A percentile compares a stretch with the other conserved stretches of the same genome.
Evolutionary conservation across 2,888 invertebrate genomes (phyloP).

Genomic region (Dynastes tityus): DNA sequence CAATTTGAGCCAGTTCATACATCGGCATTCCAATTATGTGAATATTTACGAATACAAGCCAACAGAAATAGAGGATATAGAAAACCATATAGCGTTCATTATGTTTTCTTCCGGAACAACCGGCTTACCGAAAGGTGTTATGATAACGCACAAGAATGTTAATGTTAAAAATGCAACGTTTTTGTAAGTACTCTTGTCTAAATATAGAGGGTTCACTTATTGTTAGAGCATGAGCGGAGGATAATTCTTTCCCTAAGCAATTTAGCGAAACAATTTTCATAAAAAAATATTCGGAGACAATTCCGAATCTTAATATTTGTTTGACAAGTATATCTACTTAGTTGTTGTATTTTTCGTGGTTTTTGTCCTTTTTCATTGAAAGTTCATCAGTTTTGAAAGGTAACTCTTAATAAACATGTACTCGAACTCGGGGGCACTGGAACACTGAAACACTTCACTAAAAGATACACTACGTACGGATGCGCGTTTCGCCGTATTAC

Average conservation of each 20-base stretch:
- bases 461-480: too few relatives aligned
- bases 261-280: not conserved
- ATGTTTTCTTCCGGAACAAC: conserved; percentile 88
- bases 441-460: too few relatives aligned
- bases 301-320: not conserved
- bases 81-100: conserved; percentile 75
- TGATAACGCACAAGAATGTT: conserved; percentile 81
- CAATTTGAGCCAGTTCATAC: conserved; percentile 29
- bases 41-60: conserved; percentile 56
- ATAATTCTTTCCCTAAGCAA: not conserved
- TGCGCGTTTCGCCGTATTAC: too few relatives aligned
- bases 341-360: not conserved
- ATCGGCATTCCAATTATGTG: conserved; percentile 1
- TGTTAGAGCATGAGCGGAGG: too few relatives aligned
- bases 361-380: not conserved
- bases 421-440: too few relatives aligned
- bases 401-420: too few relatives aligned
- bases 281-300: not conserved
- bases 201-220: too few relatives aligned
- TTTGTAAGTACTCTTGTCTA: conserved; percentile 46
- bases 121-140: conserved; percentile 85
- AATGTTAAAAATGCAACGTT: conserved; percentile 63
- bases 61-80: conserved; percentile 69
- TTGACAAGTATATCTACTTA: not conserved
- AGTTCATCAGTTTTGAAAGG: conserved; percentile 17